These are phyloP conservation scores for Nylanderia fulva DNA, from an alignment of 1,140 invertebrate genomes.

Conservation along the genomic window DNA sequence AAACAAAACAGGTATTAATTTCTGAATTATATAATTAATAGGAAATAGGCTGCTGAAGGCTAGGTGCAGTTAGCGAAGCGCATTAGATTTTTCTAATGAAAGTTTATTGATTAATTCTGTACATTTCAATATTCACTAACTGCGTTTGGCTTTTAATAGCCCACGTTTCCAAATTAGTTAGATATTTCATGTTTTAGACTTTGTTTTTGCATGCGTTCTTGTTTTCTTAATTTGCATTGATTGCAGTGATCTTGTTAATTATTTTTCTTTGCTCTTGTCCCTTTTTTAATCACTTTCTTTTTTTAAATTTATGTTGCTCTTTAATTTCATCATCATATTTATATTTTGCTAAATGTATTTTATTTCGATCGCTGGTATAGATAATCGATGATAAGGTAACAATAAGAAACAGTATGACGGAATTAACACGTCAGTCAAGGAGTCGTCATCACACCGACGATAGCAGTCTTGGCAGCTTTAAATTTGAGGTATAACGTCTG, in stretches of 20 bases:
- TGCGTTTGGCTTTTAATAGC: too few species aligned
- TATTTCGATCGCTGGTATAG: constrained; percentile 72
- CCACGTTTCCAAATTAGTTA: too few species aligned
- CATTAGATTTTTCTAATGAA: too few species aligned
- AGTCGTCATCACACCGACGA: constrained; percentile 90
- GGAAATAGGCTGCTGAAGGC: too few species aligned
- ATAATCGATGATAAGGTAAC: constrained; percentile 83
- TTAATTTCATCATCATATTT: constrained; percentile 39
- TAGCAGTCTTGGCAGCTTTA: constrained; percentile 90
- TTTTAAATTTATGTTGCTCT: not conserved
- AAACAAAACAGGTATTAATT: constrained; percentile 85
- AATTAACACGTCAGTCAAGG: constrained; percentile 84
- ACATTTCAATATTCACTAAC: too few species aligned
- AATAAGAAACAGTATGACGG: constrained; percentile 84
- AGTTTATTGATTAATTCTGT: too few species aligned
- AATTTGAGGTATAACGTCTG: constrained; percentile 87
- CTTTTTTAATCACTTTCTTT: not conserved
- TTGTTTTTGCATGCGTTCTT: constrained; percentile 1
- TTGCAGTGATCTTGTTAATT: not conserved
- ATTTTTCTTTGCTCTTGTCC: constrained; percentile 1
- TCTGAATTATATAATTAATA: constrained; percentile 41
- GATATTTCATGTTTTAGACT: too few species aligned
- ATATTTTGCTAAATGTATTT: constrained; percentile 54
- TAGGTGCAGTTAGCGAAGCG: too few species aligned
- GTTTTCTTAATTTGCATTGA: not conserved